phyloP scores from a whole-genome alignment of 2,797 vertebrate species.

The Xyrichtys novacula region DNA sequence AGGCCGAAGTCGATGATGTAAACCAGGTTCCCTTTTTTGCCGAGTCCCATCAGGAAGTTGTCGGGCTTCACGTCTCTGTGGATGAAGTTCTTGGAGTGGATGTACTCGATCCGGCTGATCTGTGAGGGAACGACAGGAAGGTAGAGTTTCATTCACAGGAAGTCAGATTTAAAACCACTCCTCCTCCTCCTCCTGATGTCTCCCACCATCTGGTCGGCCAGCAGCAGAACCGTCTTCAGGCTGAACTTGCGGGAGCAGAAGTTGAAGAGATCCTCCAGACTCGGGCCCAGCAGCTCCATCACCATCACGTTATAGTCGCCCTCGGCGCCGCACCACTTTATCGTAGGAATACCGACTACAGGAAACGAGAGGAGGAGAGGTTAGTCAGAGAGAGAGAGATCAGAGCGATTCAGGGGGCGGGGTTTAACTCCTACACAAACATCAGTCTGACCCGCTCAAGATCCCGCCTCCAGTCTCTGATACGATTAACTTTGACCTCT shows the following conservation, averaged over 20 bases:
- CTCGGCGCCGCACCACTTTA: conserved; percentile 98
- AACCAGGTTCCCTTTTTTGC: conserved; percentile 97
- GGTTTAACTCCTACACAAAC: too few relatives aligned
- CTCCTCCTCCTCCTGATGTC: neutral
- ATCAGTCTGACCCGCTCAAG: too few relatives aligned
- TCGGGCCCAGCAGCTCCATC: conserved; percentile 97
- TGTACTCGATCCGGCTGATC: conserved; percentile 98
- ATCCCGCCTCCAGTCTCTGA: too few relatives aligned
- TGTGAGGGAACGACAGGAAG: conserved; percentile 45
- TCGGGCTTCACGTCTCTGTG: conserved; percentile 97
- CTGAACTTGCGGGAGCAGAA: conserved; percentile 99
- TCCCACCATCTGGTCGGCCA: conserved; percentile 99
- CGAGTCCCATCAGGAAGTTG: conserved; percentile 97
- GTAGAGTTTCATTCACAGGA: too few relatives aligned
- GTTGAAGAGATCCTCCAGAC: conserved; percentile 97
- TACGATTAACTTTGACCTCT: too few relatives aligned
- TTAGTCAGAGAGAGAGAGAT: too few relatives aligned
- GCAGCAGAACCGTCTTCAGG: conserved; percentile 95
- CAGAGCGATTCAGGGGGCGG: too few relatives aligned
- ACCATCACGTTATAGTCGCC: conserved; percentile 99
- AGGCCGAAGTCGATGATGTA: conserved; percentile 98
- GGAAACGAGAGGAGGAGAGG: neutral
- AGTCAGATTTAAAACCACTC: too few relatives aligned
- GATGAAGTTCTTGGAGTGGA: conserved; percentile 99
- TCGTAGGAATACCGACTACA: conserved; percentile 95